These are phyloP conservation scores for Microcebus tavaratra DNA, from an alignment of 2,113 vertebrate genomes.

Conservation along the genomic window DNA sequence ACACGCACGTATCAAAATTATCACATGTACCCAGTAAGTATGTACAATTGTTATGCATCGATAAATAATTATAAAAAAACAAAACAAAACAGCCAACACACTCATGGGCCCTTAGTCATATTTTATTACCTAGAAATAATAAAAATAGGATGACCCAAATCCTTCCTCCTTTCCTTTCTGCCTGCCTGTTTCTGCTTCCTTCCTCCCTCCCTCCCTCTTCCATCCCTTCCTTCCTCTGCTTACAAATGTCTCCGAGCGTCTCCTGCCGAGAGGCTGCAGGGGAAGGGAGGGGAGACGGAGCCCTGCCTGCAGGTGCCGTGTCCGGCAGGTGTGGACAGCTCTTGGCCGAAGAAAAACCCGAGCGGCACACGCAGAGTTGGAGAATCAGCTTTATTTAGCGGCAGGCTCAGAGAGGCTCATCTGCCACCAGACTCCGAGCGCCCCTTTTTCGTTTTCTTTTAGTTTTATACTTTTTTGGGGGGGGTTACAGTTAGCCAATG, in stretches of 20 bases:
- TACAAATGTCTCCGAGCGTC: no score
- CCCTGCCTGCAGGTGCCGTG: not conserved
- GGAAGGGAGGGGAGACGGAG: not conserved
- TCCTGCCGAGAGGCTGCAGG: no score
- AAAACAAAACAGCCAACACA: not conserved
- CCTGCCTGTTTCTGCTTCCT: accelerated
- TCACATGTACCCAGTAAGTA: not conserved
- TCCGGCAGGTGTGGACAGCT: no score
- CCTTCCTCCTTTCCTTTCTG: not conserved
- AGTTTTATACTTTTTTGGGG: no score
- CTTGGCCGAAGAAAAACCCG: no score
- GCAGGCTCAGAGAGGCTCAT: no score
- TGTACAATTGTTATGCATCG: not conserved
- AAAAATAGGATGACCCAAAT: not conserved
- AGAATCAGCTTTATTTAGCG: no score
- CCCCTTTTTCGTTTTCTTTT: no score
- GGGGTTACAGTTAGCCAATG: no score
- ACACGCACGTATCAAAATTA: not conserved
- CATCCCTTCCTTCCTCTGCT: not conserved
- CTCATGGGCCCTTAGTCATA: no score
- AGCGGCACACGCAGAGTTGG: no score
- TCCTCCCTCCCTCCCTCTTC: not conserved
- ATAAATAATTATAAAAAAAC: not conserved
- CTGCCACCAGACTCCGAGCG: no score
- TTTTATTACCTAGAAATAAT: not conserved